These are phyloP conservation scores for Origma solitaria DNA, from an alignment of 2,113 vertebrate species.

Conservation along the genomic window DNA sequence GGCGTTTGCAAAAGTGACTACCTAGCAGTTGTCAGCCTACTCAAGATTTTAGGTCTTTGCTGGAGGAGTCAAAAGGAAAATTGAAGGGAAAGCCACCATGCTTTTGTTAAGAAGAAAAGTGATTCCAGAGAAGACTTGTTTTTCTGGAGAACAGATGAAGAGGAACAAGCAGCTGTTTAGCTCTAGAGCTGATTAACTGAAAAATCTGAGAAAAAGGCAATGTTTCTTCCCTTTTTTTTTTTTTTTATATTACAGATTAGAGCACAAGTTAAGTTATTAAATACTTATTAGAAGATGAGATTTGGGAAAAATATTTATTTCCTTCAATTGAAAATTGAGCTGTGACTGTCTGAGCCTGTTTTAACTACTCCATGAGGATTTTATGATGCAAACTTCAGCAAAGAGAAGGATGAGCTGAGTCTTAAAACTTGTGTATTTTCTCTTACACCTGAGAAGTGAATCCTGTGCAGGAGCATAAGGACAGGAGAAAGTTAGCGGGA, in stretches of 20 bases:
- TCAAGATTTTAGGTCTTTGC: background rate
- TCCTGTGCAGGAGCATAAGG: background rate
- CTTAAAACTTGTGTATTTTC: background rate
- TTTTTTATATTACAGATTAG: background rate
- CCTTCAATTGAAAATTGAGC: background rate
- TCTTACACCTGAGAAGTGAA: background rate
- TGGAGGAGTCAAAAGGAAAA: background rate
- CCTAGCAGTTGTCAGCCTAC: background rate
- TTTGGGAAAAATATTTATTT: background rate
- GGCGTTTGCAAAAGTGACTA: background rate
- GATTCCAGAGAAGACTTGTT: background rate
- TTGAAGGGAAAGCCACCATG: background rate
- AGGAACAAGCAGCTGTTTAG: background rate
- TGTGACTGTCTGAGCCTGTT: background rate
- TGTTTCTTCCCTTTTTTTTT: background rate
- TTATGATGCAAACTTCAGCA: background rate
- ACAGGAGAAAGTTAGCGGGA: background rate
- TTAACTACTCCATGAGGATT: background rate
- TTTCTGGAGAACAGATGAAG: background rate
- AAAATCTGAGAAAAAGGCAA: background rate
- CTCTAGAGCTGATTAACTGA: background rate
- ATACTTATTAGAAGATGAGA: background rate
- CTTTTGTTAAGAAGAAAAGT: background rate
- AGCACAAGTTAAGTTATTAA: background rate
- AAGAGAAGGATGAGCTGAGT: background rate